Conservation (phyloP, 2,113 vertebrate genomes). For the Monopterus albus region DNA sequence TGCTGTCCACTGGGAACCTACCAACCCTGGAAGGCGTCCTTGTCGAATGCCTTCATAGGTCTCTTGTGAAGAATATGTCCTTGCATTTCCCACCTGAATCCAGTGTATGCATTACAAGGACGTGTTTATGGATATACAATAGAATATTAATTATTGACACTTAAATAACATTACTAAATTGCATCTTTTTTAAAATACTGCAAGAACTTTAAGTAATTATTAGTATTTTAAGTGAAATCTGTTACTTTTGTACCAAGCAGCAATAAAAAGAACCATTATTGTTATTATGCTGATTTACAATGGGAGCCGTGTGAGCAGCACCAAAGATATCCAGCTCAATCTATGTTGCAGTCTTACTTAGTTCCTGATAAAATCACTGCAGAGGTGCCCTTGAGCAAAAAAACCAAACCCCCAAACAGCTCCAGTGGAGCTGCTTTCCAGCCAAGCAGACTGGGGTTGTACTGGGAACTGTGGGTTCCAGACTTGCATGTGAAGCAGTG, state of each 20-base stretch:
- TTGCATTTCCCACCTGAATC: too few species aligned
- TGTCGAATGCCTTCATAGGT: not conserved
- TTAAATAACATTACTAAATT: too few species aligned
- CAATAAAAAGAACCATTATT: too few species aligned
- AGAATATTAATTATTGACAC: too few species aligned
- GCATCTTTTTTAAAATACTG: too few species aligned
- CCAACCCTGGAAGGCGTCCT: not conserved
- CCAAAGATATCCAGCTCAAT: not conserved
- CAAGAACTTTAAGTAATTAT: too few species aligned
- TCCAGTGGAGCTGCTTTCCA: not conserved
- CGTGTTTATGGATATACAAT: too few species aligned
- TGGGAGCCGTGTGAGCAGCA: too few species aligned
- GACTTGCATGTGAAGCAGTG: not conserved
- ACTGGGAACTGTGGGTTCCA: not conserved
- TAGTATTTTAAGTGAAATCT: too few species aligned
- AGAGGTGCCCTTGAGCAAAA: slow-evolving; percentile 8
- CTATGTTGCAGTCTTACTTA: not conserved
- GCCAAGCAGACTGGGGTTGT: not conserved
- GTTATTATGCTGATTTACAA: too few species aligned
- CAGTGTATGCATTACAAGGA: too few species aligned
- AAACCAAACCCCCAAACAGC: not conserved
- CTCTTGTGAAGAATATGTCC: not conserved
- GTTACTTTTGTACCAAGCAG: too few species aligned
- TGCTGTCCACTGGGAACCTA: not conserved
- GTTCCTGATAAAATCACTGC: not conserved